These are phyloP conservation scores for Microctenopoma lineatum DNA, from an alignment of 2,797 vertebrate species.

Conservation along the genomic window DNA sequence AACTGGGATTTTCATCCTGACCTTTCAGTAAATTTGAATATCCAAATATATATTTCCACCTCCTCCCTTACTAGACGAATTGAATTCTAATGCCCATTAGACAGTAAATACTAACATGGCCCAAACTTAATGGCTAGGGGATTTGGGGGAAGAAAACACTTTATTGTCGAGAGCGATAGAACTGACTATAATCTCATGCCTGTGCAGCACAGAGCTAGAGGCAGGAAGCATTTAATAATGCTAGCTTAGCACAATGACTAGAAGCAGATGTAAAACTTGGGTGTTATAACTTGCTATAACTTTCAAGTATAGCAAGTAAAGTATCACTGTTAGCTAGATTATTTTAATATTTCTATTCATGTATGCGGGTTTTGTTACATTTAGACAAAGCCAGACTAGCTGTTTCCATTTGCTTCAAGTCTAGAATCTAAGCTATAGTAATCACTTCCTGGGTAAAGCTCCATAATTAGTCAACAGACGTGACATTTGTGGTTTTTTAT, in stretches of 20 bases:
- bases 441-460: not conserved
- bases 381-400: too few relatives aligned
- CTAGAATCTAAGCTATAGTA: not conserved
- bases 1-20: constrained; percentile 8
- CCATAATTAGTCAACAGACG: not conserved
- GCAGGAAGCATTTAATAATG: rapidly evolving
- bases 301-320: too few relatives aligned
- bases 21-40: constrained; percentile 10
- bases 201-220: not conserved
- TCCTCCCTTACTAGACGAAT: not conserved
- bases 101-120: constrained; percentile 2
- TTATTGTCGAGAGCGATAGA: constrained; percentile 1
- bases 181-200: not conserved
- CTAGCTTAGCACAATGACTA: not conserved
- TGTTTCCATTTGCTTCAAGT: not conserved
- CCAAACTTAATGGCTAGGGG: not conserved
- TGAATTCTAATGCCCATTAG: not conserved
- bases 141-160: constrained; percentile 2
- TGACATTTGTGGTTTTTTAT: not conserved
- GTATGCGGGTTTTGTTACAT: not conserved
- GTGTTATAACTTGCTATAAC: too few relatives aligned
- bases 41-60: not conserved
- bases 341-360: not conserved
- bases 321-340: too few relatives aligned
- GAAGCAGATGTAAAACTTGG: not conserved